Base-by-base conservation (phyloP, 2,797 vertebrate genomes). In the Silurus lanzhouensis region DNA sequence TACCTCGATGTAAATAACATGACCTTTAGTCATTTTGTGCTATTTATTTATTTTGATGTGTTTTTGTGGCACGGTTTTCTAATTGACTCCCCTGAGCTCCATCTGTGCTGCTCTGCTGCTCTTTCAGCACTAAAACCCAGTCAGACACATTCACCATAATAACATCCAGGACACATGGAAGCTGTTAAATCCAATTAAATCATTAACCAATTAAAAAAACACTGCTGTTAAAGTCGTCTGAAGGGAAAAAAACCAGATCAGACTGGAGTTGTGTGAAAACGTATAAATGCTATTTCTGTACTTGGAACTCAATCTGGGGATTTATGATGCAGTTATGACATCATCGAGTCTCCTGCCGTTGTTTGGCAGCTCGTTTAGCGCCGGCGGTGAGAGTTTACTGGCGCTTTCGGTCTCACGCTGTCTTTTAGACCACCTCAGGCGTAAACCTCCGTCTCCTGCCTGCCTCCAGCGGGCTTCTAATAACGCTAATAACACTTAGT, bases 291-390 rank as follows among this genome's bases (percentile, higher is more conserved):
- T 7, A 83, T 27, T 31, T 17, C 6, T 61, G 25, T 83, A 60
- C 60, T n/a, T 55, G 66, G 52, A n/a, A 27, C 44, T 12, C n/a
- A 46, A 48, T 52, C 22, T 19, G n/a, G 13, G 14, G 63, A 52
- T 52, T 52, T 52, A 52, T 52, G 48, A 52, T 86, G 80, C 78
- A 82, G 82, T 19, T 68, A 78, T 91, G 82, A 91, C 90, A 88
- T 93, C 84, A 88, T 91, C 90, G 89, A 83, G 84, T 81, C 89
- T 90, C 76, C 83, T 85, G 87, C 85, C 89, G 90, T 87, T 90
- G 81, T 78, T 85, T 90, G 90, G 88, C 89, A 89, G 60, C 86
- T 60, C 31, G 57, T 88, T 88, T 80, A 83, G 84, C 84, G n/a
- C 74, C 55, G 44, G 38, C 46, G 80, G 60, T 55, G 60, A 68